phyloP scores from a whole-genome alignment of 1,140 invertebrate genomes.

The Stegodyphus dumicola region DNA sequence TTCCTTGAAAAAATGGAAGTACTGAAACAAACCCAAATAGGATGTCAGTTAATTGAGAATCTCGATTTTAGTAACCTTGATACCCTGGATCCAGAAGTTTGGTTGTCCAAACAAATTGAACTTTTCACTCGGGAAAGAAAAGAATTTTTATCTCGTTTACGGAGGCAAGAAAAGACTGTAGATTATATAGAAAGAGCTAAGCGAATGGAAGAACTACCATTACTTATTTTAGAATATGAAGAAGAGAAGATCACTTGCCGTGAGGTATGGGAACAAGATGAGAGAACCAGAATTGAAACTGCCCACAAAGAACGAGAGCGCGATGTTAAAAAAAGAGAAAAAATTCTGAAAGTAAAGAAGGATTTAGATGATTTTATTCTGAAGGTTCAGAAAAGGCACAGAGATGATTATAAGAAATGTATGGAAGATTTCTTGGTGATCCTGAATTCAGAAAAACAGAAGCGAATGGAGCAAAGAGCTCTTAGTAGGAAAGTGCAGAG shows the following conservation, averaged over 20 bases:
- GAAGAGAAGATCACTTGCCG: slow-evolving; percentile 78
- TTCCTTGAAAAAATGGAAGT: slow-evolving; percentile 32
- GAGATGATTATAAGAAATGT: slow-evolving; percentile 71
- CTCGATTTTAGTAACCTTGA: slow-evolving; percentile 40
- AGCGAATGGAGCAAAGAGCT: slow-evolving; percentile 78
- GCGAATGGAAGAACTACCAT: slow-evolving; percentile 90
- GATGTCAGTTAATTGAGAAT: slow-evolving; percentile 20
- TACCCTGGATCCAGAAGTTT: slow-evolving; percentile 60
- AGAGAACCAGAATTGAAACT: background rate
- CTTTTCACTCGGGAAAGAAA: slow-evolving; percentile 42
- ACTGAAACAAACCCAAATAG: slow-evolving; percentile 19
- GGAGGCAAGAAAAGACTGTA: slow-evolving; percentile 61
- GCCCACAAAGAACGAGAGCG: background rate
- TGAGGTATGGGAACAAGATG: background rate
- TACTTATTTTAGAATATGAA: slow-evolving; percentile 85
- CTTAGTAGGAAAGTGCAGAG: slow-evolving; percentile 80
- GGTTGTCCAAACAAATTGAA: slow-evolving; percentile 54
- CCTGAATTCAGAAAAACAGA: slow-evolving; percentile 79
- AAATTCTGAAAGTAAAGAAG: background rate
- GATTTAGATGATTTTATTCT: background rate
- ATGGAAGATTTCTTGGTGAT: slow-evolving; percentile 77
- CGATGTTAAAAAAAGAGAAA: background rate
- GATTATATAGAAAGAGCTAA: slow-evolving; percentile 90
- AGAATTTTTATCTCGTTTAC: slow-evolving; percentile 50
- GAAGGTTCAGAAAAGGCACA: slow-evolving; percentile 39